Percentiles rank a stretch among this genome's conserved stretches.
Evolutionary conservation across 2,113 vertebrate species (phyloP).

Genomic region (Verasper variegatus): DNA sequence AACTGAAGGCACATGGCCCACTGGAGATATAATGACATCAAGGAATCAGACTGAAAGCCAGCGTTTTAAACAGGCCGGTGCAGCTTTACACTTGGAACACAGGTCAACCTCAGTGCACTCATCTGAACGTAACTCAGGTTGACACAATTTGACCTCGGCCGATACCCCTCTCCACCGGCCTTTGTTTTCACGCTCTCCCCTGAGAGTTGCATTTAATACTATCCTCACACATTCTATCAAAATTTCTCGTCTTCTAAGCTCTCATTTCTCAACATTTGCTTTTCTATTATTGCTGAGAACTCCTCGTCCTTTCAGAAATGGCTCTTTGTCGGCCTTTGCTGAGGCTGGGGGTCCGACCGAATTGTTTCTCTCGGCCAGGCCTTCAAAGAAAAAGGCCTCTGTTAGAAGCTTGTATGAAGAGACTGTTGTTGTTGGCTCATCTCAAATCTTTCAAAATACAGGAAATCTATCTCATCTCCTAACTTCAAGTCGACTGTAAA

Average conservation of each 20-base stretch:
- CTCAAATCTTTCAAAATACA: conserved; percentile 57
- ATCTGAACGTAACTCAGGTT: conserved; percentile 83
- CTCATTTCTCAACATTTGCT: conserved; percentile 79
- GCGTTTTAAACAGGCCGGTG: conserved; percentile 63
- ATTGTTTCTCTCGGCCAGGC: conserved; percentile 67
- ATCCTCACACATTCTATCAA: conserved; percentile 65
- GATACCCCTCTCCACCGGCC: conserved; percentile 64
- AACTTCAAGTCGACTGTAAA: conserved; percentile 6
- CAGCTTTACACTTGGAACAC: conserved; percentile 60
- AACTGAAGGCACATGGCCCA: conserved; percentile 73
- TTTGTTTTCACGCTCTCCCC: conserved; percentile 67
- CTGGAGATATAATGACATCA: conserved; percentile 77
- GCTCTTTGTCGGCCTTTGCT: conserved; percentile 65
- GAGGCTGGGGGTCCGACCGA: conserved; percentile 55
- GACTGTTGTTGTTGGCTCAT: conserved; percentile 62
- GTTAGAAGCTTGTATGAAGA: conserved; percentile 64
- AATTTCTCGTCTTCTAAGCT: conserved; percentile 70
- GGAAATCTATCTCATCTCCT: conserved; percentile 19
- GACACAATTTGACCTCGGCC: conserved; percentile 83
- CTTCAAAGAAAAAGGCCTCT: conserved; percentile 71
- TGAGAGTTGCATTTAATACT: conserved; percentile 69
- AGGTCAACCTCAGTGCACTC: conserved; percentile 71
- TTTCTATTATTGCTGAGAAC: conserved; percentile 75
- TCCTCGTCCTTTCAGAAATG: conserved; percentile 62
- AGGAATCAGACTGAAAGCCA: conserved; percentile 60